Percentiles rank a stretch among this genome's conserved stretches.
Evolutionary conservation across 2,888 invertebrate genomes (phyloP).

Genomic region (Acanthosepion pharaonis): DNA sequence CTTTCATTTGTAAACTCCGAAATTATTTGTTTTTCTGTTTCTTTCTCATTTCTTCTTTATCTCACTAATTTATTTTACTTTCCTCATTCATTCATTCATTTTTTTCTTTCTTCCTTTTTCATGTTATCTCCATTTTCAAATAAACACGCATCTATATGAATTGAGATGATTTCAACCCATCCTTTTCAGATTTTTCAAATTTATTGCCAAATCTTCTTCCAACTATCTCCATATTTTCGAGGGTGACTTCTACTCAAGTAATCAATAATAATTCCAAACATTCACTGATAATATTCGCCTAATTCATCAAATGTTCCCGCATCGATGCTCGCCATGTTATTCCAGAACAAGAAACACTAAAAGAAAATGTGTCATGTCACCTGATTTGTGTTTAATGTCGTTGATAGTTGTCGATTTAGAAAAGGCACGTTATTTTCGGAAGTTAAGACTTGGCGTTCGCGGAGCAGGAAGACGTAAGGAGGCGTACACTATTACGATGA

Average conservation of each 20-base stretch:
- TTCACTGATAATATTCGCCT: neutral
- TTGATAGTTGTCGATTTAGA: neutral
- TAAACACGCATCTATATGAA: neutral
- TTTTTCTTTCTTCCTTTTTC: neutral
- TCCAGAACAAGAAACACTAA: neutral
- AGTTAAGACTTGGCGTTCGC: neutral
- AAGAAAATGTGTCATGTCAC: neutral
- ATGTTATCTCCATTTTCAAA: neutral
- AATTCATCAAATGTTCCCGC: neutral
- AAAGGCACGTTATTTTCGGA: neutral
- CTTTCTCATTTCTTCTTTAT: neutral
- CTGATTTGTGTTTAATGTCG: neutral
- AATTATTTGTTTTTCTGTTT: neutral
- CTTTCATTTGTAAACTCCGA: neutral
- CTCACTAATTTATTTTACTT: neutral
- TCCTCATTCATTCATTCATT: neutral
- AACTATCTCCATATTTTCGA: neutral
- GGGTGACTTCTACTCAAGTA: neutral
- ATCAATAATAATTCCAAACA: slow-evolving; percentile 1
- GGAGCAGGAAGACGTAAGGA: neutral
- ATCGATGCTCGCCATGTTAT: neutral
- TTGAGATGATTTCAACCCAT: neutral
- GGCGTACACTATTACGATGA: neutral
- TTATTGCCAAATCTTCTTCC: neutral
- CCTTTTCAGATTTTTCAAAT: neutral